Conservation (phyloP, 2,797 vertebrate species). For the Scolopax bukidnonensis region DNA sequence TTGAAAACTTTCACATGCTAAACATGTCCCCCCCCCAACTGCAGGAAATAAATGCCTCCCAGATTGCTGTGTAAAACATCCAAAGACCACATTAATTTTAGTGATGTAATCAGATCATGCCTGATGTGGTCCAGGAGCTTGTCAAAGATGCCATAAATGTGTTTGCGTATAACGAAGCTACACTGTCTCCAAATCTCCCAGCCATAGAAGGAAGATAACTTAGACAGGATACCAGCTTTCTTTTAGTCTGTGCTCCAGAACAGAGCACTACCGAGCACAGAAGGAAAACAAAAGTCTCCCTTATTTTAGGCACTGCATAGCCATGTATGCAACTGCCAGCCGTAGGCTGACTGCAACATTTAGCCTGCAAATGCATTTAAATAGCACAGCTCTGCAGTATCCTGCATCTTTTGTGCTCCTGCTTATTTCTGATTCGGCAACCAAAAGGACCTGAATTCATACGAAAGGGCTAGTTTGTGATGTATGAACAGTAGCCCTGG, state of each 20-base stretch:
- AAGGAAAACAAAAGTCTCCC: neutral
- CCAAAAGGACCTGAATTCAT: neutral
- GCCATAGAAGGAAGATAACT: constrained; percentile 4
- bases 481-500: neutral
- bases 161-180: constrained; percentile 5
- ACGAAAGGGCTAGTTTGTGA: neutral
- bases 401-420: neutral
- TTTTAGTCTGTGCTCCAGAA: neutral
- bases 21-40: constrained; percentile 27
- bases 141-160: constrained; percentile 52
- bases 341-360: neutral
- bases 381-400: neutral
- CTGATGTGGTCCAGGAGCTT: constrained; percentile 60
- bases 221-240: neutral
- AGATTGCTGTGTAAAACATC: constrained; percentile 51
- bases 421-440: neutral
- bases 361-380: neutral
- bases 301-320: neutral
- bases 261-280: neutral
- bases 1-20: constrained; percentile 78
- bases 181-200: neutral
- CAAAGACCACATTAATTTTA: constrained; percentile 53
- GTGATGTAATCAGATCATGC: constrained; percentile 61
- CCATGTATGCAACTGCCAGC: neutral
- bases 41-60: constrained; percentile 52